A percentile compares a stretch with the other conserved stretches of the same genome.
Conservation (phyloP, 1,140 invertebrate species). For the Tyrophagus putrescentiae region DNA sequence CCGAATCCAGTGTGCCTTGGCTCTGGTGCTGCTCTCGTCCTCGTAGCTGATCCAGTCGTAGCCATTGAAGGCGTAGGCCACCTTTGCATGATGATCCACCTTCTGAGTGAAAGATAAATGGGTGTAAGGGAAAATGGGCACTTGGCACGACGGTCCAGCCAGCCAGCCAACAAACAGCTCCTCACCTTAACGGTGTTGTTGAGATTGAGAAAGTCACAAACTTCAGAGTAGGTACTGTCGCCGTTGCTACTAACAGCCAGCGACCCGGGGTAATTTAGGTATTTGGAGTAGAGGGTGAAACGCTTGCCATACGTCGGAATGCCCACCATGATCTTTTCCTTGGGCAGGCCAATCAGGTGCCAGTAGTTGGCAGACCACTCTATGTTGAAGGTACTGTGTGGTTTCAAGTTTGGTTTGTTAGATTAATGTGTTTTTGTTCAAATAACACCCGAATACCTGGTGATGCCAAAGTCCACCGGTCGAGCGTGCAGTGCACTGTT, state of each 20-base stretch:
- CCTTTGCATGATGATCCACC: conserved; percentile 50
- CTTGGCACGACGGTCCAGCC: too few relatives aligned
- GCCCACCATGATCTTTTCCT: conserved; percentile 66
- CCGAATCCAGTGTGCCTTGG: conserved; percentile 41
- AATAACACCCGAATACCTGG: too few relatives aligned
- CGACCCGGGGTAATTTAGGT: conserved; percentile 48
- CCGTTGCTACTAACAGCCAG: conserved; percentile 50
- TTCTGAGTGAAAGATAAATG: conserved; percentile 26
- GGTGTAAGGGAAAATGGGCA: not conserved
- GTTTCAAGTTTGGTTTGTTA: too few relatives aligned
- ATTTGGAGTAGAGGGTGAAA: conserved; percentile 50
- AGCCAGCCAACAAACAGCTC: too few relatives aligned
- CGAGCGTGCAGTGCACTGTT: conserved; percentile 56
- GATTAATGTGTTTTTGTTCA: too few relatives aligned
- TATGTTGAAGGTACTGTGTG: conserved; percentile 60
- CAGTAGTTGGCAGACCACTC: conserved; percentile 70
- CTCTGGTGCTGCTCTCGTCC: conserved; percentile 50
- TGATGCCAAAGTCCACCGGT: conserved; percentile 44
- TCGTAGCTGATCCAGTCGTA: conserved; percentile 80
- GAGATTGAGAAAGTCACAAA: conserved; percentile 24
- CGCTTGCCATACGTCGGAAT: conserved; percentile 77
- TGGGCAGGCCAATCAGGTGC: conserved; percentile 57
- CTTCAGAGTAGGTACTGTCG: conserved; percentile 18
- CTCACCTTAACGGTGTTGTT: conserved; percentile 20
- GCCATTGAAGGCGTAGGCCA: conserved; percentile 57